phyloP scores from a whole-genome alignment of 2,113 vertebrate genomes.

The Tenebrosternarchus preto region DNA sequence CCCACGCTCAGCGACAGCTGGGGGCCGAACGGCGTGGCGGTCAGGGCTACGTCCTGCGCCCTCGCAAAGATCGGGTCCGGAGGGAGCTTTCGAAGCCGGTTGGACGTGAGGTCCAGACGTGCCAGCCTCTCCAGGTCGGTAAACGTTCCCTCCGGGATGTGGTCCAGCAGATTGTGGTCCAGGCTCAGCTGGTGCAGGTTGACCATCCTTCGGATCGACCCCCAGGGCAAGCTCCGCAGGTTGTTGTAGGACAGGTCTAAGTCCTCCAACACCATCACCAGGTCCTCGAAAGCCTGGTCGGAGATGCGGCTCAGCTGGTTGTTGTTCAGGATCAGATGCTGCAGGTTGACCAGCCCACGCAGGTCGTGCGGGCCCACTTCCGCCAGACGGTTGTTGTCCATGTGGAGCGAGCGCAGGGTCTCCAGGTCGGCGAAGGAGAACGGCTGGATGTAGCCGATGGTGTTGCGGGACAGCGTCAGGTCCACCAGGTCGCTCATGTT shows the following conservation, averaged over 20 bases:
- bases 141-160: constrained; percentile 91
- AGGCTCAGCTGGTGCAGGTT: constrained; percentile 92
- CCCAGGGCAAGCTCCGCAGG: constrained; percentile 85
- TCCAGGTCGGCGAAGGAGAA: constrained; percentile 90
- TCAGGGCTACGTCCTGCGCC: constrained; percentile 78
- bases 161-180: constrained; percentile 91
- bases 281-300: constrained; percentile 86
- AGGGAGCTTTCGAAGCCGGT: constrained; percentile 88
- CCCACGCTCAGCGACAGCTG: constrained; percentile 88
- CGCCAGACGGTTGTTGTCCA: constrained; percentile 88
- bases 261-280: constrained; percentile 85
- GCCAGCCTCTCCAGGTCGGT: constrained; percentile 82
- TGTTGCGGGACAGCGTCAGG: constrained; percentile 90
- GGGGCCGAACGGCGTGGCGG: constrained; percentile 81
- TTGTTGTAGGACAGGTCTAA: constrained; percentile 95
- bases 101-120: constrained; percentile 89
- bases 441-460: constrained; percentile 91
- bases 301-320: constrained; percentile 86
- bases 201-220: constrained; percentile 85
- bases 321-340: constrained; percentile 94
- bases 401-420: constrained; percentile 88
- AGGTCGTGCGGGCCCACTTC: constrained; percentile 86
- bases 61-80: constrained; percentile 89
- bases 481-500: constrained; percentile 96
- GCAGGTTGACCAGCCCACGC: constrained; percentile 88